Conservation (phyloP, 2,113 vertebrate species). For the Gobius niger region DNA sequence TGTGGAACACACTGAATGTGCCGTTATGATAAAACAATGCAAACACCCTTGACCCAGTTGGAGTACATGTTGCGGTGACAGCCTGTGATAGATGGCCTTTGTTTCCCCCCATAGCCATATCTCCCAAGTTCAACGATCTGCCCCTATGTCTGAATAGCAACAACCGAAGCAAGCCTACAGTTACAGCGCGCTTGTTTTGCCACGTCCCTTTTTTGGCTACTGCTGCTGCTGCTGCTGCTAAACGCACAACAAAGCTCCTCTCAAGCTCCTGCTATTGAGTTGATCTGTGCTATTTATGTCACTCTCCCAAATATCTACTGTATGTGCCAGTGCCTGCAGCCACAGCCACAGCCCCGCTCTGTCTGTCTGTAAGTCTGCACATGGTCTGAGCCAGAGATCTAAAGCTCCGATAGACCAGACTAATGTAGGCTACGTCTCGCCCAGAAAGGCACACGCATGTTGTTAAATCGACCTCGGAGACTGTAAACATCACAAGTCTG, state of each 20-base stretch:
- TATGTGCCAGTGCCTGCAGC: conserved; percentile 60
- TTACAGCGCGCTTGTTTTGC: conserved; percentile 4
- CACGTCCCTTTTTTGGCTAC: conserved; percentile 2
- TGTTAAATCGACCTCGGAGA: conserved; percentile 37
- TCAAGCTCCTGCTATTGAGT: conserved; percentile 6
- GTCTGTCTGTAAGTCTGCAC: conserved; percentile 56
- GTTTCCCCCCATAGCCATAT: conserved; percentile 4
- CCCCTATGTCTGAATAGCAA: neutral
- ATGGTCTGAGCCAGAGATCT: conserved; percentile 62
- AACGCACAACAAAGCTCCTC: conserved; percentile 16
- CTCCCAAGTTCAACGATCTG: neutral
- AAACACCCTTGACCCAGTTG: conserved; percentile 43
- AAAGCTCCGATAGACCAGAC: conserved; percentile 49
- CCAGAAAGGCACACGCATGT: conserved; percentile 33
- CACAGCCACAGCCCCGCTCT: conserved; percentile 59
- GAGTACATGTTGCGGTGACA: neutral
- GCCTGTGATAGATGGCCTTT: conserved; percentile 15
- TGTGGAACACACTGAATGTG: neutral
- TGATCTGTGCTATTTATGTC: conserved; percentile 38
- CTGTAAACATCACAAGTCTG: conserved; percentile 34
- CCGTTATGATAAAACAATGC: neutral
- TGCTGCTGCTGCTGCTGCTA: conserved; percentile 19
- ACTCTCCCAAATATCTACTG: conserved; percentile 50
- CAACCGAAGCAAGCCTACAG: conserved; percentile 16
- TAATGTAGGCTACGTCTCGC: conserved; percentile 42